phyloP scores from a whole-genome alignment of 2,113 vertebrate species.

The Mesembrinibis cayennensis region DNA sequence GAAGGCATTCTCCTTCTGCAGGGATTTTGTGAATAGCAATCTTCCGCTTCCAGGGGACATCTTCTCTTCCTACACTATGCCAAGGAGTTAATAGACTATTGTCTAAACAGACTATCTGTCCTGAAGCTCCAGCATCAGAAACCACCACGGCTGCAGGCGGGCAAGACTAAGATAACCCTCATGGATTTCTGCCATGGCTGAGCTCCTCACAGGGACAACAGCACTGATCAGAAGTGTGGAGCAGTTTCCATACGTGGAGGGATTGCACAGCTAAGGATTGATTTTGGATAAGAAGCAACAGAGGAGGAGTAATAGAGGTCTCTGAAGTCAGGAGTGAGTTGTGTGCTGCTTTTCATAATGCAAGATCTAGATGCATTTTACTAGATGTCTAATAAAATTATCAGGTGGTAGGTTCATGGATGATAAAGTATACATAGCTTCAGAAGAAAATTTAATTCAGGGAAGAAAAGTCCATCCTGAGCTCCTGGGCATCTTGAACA shows the following conservation, averaged over 20 bases:
- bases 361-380: background rate
- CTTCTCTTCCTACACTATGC: background rate
- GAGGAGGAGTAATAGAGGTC: background rate
- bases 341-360: background rate
- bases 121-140: background rate
- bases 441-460: background rate
- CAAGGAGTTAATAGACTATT: background rate
- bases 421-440: background rate
- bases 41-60: background rate
- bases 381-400: background rate
- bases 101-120: background rate
- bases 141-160: background rate
- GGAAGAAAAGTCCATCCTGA: background rate
- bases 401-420: background rate
- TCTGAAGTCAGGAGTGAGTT: background rate
- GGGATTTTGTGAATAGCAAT: background rate
- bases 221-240: background rate
- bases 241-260: background rate
- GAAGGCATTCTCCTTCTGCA: background rate
- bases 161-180: background rate
- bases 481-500: background rate
- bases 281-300: background rate
- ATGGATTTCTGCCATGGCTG: background rate
- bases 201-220: background rate
- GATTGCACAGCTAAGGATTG: background rate